Percentiles rank a stretch among this genome's conserved stretches.
Conservation (phyloP, 2,888 invertebrate genomes). For the Eristalinus aeneus region DNA sequence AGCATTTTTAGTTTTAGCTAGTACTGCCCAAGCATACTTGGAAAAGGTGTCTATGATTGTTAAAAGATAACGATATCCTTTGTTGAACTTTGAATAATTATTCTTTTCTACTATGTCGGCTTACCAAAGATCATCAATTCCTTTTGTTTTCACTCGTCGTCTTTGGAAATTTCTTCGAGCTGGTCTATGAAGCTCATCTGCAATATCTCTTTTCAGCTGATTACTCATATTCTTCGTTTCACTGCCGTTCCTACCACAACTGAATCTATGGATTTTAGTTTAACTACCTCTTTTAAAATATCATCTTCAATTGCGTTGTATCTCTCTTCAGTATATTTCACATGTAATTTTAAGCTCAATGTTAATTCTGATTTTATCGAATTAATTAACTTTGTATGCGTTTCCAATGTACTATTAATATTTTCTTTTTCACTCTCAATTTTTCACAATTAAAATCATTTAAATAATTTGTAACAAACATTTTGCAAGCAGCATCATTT, state of each 20-base stretch:
- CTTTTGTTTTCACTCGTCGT: slow-evolving; percentile 75
- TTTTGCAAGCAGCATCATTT: slow-evolving; percentile 18
- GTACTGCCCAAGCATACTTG: too few relatives aligned
- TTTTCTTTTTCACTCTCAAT: too few relatives aligned
- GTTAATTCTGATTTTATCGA: too few relatives aligned
- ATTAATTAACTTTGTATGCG: too few relatives aligned
- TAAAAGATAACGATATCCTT: not conserved
- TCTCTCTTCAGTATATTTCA: too few relatives aligned
- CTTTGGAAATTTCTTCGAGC: slow-evolving; percentile 77
- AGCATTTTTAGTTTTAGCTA: not conserved
- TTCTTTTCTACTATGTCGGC: slow-evolving; percentile 77
- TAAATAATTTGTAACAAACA: slow-evolving; percentile 5
- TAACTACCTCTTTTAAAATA: slow-evolving; percentile 6
- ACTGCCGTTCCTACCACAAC: slow-evolving; percentile 11
- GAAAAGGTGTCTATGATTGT: too few relatives aligned
- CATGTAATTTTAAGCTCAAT: too few relatives aligned
- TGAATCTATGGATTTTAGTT: slow-evolving; percentile 16
- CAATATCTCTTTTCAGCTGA: not conserved
- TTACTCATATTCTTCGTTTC: not conserved
- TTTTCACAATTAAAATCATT: too few relatives aligned
- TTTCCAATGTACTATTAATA: not conserved
- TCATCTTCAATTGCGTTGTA: not conserved
- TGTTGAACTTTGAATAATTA: not conserved
- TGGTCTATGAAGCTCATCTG: slow-evolving; percentile 76
- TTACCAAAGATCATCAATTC: slow-evolving; percentile 79